Percentiles rank a stretch among this genome's conserved stretches.
Conservation (phyloP, 2,113 vertebrate species). For the Trichechus manatus region DNA sequence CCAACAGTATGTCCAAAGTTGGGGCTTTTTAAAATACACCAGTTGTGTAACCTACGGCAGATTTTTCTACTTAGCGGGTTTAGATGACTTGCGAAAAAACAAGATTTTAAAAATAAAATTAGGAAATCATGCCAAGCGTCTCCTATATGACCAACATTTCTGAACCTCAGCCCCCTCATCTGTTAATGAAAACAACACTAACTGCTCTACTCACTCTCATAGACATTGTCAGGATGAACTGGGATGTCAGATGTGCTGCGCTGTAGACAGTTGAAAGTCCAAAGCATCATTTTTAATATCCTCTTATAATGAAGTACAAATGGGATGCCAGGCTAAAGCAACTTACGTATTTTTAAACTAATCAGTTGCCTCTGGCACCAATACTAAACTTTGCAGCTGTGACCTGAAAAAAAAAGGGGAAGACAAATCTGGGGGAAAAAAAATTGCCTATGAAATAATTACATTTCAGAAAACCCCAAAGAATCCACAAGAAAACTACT, state of each 20-base stretch:
- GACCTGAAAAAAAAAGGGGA: neutral
- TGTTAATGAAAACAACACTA: neutral
- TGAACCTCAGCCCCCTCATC: neutral
- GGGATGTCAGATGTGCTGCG: neutral
- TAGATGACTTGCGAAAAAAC: neutral
- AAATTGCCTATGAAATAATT: conserved; percentile 45
- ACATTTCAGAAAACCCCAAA: too few relatives aligned
- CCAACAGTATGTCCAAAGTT: neutral
- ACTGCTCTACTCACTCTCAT: neutral
- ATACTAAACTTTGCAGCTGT: conserved; percentile 56
- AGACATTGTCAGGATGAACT: neutral
- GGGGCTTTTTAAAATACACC: neutral
- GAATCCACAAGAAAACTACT: too few relatives aligned
- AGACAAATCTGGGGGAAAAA: neutral
- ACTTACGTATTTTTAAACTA: conserved; percentile 61
- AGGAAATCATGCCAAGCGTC: neutral
- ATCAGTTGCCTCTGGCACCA: conserved; percentile 71
- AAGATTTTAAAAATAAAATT: conserved; percentile 18
- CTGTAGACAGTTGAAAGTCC: conserved; percentile 37
- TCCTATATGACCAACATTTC: neutral
- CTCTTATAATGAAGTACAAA: conserved; percentile 63
- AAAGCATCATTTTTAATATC: conserved; percentile 50
- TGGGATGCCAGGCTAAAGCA: conserved; percentile 59
- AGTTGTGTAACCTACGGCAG: neutral
- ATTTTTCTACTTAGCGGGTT: conserved; percentile 21